phyloP scores from a whole-genome alignment of 1,140 invertebrate genomes.

The Sitobion miscanthi region DNA sequence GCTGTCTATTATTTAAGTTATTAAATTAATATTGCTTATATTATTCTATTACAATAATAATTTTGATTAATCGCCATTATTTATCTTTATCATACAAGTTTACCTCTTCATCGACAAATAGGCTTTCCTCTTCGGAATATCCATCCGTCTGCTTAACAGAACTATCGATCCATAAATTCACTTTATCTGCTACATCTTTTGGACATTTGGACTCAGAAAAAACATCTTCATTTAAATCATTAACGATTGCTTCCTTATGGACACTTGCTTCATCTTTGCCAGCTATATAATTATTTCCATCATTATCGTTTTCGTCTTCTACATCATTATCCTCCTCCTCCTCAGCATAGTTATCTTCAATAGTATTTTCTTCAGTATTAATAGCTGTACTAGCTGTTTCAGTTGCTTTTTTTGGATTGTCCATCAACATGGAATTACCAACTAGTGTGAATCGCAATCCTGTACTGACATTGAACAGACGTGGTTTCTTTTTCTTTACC shows the following conservation, averaged over 20 bases:
- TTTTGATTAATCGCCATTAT: too few relatives aligned
- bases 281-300: neutral
- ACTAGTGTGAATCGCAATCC: conserved; percentile 42
- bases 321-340: neutral
- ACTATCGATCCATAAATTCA: conserved; percentile 50
- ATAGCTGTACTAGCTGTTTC: neutral
- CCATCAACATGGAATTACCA: conserved; percentile 38
- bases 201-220: conserved; percentile 22
- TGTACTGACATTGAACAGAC: conserved; percentile 39
- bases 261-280: neutral
- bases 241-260: neutral
- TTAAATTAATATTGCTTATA: neutral
- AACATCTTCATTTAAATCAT: neutral
- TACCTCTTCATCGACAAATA: conserved; percentile 25
- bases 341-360: neutral
- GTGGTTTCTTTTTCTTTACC: conserved; percentile 46
- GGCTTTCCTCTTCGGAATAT: neutral
- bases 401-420: neutral
- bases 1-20: too few relatives aligned
- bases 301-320: neutral
- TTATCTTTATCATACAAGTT: neutral
- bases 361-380: neutral
- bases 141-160: neutral
- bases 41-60: neutral
- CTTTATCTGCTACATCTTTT: conserved; percentile 45